phyloP scores from a whole-genome alignment of 2,113 vertebrate species.

The Erythrocercus mccallii region DNA sequence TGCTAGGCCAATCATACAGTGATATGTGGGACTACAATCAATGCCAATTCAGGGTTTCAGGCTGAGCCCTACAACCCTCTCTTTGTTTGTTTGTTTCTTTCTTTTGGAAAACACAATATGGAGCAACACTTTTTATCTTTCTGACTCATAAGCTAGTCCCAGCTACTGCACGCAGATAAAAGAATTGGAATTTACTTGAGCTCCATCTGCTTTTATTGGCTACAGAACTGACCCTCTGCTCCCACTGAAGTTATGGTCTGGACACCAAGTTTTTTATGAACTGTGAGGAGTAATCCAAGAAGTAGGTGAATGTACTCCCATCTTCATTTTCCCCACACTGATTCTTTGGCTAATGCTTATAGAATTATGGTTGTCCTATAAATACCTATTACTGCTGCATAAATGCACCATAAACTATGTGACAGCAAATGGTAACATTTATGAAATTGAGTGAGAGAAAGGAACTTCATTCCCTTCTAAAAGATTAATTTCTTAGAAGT shows the following conservation, averaged over 20 bases:
- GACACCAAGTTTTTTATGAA: constrained; percentile 3
- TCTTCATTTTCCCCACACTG: not conserved
- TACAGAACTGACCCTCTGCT: not conserved
- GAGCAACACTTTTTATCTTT: not conserved
- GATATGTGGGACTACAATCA: fast-evolving
- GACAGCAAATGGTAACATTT: not conserved
- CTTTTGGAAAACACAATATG: not conserved
- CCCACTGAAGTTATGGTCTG: not conserved
- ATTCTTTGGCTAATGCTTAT: not conserved
- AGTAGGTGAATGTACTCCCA: not conserved
- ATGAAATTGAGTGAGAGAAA: not conserved
- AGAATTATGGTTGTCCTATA: not conserved
- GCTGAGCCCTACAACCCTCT: not conserved
- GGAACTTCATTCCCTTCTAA: not conserved
- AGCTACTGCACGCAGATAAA: not conserved
- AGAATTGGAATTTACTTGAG: not conserved
- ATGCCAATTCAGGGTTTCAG: not conserved
- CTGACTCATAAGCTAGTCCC: not conserved
- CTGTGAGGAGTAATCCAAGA: not conserved
- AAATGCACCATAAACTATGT: not conserved
- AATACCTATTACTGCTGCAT: not conserved
- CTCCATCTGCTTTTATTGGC: not conserved
- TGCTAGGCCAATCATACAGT: not conserved
- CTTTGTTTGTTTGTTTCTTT: not conserved
- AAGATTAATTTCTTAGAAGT: not conserved